phyloP scores from a whole-genome alignment of 2,797 vertebrate genomes.

The Adelosebastes latens region DNA sequence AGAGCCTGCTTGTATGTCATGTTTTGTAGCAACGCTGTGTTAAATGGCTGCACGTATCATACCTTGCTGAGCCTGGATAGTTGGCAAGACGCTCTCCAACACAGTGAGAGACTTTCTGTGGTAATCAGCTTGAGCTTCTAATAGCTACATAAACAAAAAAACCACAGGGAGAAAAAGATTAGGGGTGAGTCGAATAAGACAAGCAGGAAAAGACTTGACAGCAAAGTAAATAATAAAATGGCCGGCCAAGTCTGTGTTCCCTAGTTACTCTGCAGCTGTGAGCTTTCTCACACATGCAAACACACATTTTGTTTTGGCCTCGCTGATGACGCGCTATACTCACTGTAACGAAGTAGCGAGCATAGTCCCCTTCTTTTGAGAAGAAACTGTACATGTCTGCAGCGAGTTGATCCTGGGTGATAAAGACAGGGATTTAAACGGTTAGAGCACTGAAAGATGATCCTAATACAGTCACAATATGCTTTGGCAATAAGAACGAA shows the following conservation, averaged over 20 bases:
- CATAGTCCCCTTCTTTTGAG: constrained; percentile 96
- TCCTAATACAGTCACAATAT: neutral
- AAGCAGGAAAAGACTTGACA: constrained; percentile 56
- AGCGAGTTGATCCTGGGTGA: constrained; percentile 92
- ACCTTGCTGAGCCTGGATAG: constrained; percentile 99
- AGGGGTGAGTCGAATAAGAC: neutral
- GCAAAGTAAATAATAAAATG: constrained; percentile 58
- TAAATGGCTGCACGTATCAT: constrained; percentile 64
- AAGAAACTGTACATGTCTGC: constrained; percentile 98
- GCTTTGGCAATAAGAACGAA: neutral
- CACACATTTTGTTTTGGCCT: constrained; percentile 11
- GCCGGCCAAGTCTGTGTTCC: constrained; percentile 61
- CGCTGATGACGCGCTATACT: constrained; percentile 63
- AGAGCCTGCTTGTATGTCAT: neutral
- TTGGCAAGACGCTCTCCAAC: constrained; percentile 95
- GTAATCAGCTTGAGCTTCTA: constrained; percentile 99
- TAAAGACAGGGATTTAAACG: neutral
- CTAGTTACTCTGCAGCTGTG: constrained; percentile 51
- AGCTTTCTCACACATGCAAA: constrained; percentile 49
- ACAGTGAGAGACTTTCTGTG: constrained; percentile 98
- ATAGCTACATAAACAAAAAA: constrained; percentile 91
- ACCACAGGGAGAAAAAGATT: constrained; percentile 17
- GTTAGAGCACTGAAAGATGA: neutral
- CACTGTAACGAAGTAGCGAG: constrained; percentile 92
- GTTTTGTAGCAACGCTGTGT: neutral